Conservation (phyloP, 1,140 invertebrate genomes). For the Hyphantria cunea region DNA sequence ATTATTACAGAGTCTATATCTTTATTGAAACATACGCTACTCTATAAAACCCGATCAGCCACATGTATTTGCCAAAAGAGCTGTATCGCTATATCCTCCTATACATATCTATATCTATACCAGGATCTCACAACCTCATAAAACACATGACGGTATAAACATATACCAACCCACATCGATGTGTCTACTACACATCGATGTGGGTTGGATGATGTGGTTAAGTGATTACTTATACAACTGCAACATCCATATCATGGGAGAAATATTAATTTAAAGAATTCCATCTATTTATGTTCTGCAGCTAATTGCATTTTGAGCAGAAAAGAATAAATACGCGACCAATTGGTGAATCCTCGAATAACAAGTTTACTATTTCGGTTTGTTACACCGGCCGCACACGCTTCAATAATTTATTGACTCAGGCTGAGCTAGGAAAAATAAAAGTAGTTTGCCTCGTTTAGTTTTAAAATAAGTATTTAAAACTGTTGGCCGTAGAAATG, state of each 20-base stretch:
- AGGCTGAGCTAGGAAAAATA: slow-evolving; percentile 20
- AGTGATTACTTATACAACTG: background rate
- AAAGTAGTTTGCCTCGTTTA: slow-evolving; percentile 14
- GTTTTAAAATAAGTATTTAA: slow-evolving; percentile 23
- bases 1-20: too few relatives aligned
- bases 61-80: too few relatives aligned
- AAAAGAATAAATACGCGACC: slow-evolving; percentile 27
- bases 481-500: background rate
- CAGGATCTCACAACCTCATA: too few relatives aligned
- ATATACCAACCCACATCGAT: too few relatives aligned
- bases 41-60: too few relatives aligned
- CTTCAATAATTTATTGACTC: slow-evolving; percentile 30
- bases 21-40: too few relatives aligned
- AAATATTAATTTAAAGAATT: slow-evolving; percentile 6
- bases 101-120: too few relatives aligned
- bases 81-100: too few relatives aligned
- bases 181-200: too few relatives aligned
- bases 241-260: slow-evolving; percentile 2
- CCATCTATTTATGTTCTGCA: slow-evolving; percentile 6
- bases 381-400: slow-evolving; percentile 32
- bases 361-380: slow-evolving; percentile 39
- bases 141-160: too few relatives aligned
- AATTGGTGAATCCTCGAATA: slow-evolving; percentile 32
- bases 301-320: too few relatives aligned
- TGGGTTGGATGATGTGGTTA: too few relatives aligned